These are phyloP conservation scores for western clawed frog (Xenopus tropicalis) DNA, from an alignment of 2,113 vertebrate species.

Conservation along the genomic window UCB_Xtro_10.0 CM004452.2:2417501-2418000, in stretches of 20 bases:
- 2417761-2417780: conserved; percentile 65
- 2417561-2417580: neutral
- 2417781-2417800: conserved; percentile 62
- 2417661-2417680: conserved; percentile 74
- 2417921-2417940: no score
- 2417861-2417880: no score
- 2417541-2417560: no score
- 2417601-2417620: neutral
- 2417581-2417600: neutral
- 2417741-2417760: conserved; percentile 75
- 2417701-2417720: conserved; percentile 90
- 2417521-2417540: no score
- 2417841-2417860: no score
- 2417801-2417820: conserved; percentile 58
- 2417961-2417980: no score
- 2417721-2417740: conserved; percentile 88
- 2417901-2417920: no score
- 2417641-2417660: conserved; percentile 82
- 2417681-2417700: conserved; percentile 91
- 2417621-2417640: conserved; percentile 65
- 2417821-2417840: conserved; percentile 66
- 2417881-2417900: no score
- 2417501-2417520: no score
- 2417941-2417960: no score
- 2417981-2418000: no score